Conservation (phyloP, 2,888 invertebrate species). For the Nymphalis polychloros region DNA sequence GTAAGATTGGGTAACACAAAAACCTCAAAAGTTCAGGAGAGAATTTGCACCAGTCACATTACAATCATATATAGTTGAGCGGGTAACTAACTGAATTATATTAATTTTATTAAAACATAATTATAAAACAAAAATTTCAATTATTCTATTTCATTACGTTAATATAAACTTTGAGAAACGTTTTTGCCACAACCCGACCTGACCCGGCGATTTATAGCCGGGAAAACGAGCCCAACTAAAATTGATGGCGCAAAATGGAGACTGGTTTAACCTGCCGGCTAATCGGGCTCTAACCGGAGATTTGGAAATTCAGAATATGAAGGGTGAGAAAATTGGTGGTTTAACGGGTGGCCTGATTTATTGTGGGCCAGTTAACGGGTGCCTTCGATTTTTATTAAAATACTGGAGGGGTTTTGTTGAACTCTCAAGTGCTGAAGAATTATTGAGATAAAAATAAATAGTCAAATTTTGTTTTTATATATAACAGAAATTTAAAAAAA, state of each 20-base stretch:
- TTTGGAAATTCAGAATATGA: slow-evolving; percentile 25
- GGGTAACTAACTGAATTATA: too few relatives aligned
- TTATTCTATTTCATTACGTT: slow-evolving; percentile 5
- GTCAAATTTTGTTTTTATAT: not conserved
- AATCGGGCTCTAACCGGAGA: slow-evolving; percentile 25
- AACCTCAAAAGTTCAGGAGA: too few relatives aligned
- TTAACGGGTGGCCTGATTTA: slow-evolving; percentile 11
- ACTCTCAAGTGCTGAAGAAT: not conserved
- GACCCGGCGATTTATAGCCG: slow-evolving; percentile 30
- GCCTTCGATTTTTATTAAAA: not conserved
- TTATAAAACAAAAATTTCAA: not conserved
- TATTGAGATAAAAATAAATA: slow-evolving; percentile 1
- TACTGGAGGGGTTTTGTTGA: not conserved
- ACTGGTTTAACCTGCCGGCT: slow-evolving; percentile 32
- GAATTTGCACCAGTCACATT: too few relatives aligned
- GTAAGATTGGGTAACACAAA: too few relatives aligned
- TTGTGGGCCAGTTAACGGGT: not conserved
- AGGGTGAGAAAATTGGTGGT: slow-evolving; percentile 20
- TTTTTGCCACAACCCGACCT: slow-evolving; percentile 26
- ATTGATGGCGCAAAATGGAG: slow-evolving; percentile 31
- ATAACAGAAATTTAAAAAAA: not conserved
- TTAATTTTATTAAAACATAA: too few relatives aligned
- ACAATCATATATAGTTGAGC: too few relatives aligned
- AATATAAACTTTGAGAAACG: slow-evolving; percentile 21
- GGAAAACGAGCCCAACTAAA: slow-evolving; percentile 21